Base-by-base conservation (phyloP, 2,113 vertebrate species). In the Dromiciops gliroides region DNA sequence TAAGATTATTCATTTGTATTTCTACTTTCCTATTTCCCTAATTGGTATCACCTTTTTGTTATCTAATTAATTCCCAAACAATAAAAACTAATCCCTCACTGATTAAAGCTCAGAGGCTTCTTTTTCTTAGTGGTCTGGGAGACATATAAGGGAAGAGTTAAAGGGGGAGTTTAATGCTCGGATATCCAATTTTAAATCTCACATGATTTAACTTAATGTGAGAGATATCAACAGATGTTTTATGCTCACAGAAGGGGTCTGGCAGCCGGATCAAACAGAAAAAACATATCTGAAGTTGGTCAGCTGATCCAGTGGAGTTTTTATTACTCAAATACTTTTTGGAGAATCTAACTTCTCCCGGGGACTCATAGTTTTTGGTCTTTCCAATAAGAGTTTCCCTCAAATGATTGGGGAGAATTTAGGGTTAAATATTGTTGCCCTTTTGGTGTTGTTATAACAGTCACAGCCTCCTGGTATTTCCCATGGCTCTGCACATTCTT, bases 381-480 rank as follows among this genome's bases (percentile, higher is more conserved):
- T 8, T 22, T 90, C 48, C 26, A 50, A n/a, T 44, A 50, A 75
- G 14, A 25, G 49, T 16, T 44, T 48, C 3, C 89, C 50, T 92
- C 51, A 92, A 60, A 47, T 88, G 31, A 88, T 2, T 83, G 89
- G 25, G 1, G 48, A 2, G 31, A 2, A 24, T 93, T 90, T 92
- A 60, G 51, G n/a, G 60, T 31, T 50, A 1, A 44, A 28, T 37
- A 90, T 88, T 56, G 9, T 67, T 94, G 93, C 89, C 89, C 28
- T 91, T 91, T 91, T 37, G 48, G 48, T 47, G 26, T 92, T 95
- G 88, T 89, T 60, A 48, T 53, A 90, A 67, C 28, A 67, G 37
- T 22, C 19, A 23, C 37, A 44, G 67, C 19, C 31, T n/a, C 28
- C 60, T 5, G 37, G 5, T 23, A 23, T 7, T 83, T 83, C 67